phyloP scores from a whole-genome alignment of 2,888 invertebrate species.

The Drosophila bunnanda region DNA sequence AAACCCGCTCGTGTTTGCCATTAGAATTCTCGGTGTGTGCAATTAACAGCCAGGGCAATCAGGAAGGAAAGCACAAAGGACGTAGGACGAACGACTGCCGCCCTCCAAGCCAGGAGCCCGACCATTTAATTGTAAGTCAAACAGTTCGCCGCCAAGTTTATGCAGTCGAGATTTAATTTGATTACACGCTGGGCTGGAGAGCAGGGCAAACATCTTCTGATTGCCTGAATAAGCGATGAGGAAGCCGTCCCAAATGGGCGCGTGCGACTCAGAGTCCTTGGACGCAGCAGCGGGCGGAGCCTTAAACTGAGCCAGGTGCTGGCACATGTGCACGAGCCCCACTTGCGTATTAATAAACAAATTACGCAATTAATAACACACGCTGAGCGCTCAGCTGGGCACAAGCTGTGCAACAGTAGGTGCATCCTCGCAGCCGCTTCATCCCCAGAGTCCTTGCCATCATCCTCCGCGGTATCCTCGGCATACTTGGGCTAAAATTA shows the following conservation, averaged over 20 bases:
- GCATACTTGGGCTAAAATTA: conserved; percentile 49
- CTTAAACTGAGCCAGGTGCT: conserved; percentile 31
- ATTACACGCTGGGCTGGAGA: conserved; percentile 31
- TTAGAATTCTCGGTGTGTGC: conserved; percentile 64
- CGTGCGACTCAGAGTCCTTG: conserved; percentile 10
- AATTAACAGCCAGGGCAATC: conserved; percentile 54
- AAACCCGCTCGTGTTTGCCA: conserved; percentile 60
- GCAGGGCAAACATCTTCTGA: conserved; percentile 40
- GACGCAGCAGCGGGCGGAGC: background rate
- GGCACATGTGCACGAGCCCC: conserved; percentile 37
- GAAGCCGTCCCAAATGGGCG: conserved; percentile 6
- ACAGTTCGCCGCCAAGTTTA: conserved; percentile 59
- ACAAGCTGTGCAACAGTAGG: conserved; percentile 65
- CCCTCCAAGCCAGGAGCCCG: conserved; percentile 23
- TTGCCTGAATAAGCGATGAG: conserved; percentile 46
- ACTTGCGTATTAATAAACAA: conserved; percentile 74
- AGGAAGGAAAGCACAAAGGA: conserved; percentile 3
- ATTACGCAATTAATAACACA: conserved; percentile 80
- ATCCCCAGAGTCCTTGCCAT: background rate
- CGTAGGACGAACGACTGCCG: conserved; percentile 15
- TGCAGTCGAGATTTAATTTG: conserved; percentile 46
- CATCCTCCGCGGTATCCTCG: conserved; percentile 3
- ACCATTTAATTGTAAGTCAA: conserved; percentile 70
- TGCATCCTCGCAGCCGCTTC: conserved; percentile 8
- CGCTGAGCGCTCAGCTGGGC: conserved; percentile 75